Evolutionary conservation across 2,113 vertebrate species (phyloP), one percentile per base, ranked within the genome.

Genomic region (Canis aureus): DNA sequence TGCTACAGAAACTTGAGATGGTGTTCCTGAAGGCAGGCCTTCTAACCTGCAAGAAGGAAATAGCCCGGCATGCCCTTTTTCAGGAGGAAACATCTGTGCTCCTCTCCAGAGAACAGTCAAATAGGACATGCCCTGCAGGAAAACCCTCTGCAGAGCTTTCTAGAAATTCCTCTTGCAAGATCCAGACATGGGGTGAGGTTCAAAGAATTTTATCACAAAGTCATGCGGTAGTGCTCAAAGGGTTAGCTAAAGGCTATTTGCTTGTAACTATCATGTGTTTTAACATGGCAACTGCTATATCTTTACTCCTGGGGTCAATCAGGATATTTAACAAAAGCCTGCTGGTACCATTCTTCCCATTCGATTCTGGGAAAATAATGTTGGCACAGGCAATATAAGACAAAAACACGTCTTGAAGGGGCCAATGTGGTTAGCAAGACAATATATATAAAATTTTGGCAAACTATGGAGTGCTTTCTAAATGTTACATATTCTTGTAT

Each of bases 1-100:
- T 96, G 73, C 84, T 92, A 62, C 19, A 92, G 57, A 93, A 67
- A 91, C 71, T 81, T 32, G 11, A 91, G 78, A 96, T 49, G 38
- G 15, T 53, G n/a, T 35, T 97, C 92, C 95, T 51, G 59, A 59
- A 90, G 91, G 76, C 78, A 97, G 82, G 55, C 60, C 67, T 25
- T 16, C 32, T 1, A 95, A 95, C 6, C 1, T 38, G 60, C 35
- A 73, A 87, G 91, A 92, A 93, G 88, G 87, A 95, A 20, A 84
- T 20, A n/a, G 60, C 23, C 92, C 85, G 57, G 55, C 43, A 11
- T 71, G 92, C 80, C 94, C 92, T 97, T 96, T 93, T 93, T 93
- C 43, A 96, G 94, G 96, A 97, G 94, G 55, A 73, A 97, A 97
- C 81, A 96, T 78, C 95, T 96, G 67, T 67, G 96, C 57, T 88